These are phyloP conservation scores for Cyclina sinensis DNA, from an alignment of 1,140 invertebrate genomes.

Conservation along the genomic window DNA sequence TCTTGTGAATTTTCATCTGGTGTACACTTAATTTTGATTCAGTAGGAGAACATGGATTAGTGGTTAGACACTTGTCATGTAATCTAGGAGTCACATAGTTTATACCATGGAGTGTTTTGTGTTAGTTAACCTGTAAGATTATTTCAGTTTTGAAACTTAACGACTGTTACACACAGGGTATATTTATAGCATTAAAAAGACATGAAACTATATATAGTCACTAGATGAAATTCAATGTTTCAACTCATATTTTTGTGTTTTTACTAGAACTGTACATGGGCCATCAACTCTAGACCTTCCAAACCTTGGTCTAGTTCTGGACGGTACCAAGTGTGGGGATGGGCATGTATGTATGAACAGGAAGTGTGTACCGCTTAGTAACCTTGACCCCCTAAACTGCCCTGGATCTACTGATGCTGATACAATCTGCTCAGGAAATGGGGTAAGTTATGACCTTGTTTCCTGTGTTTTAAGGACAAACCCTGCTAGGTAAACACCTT, in stretches of 20 bases:
- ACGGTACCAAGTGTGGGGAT: conserved; percentile 83
- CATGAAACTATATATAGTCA: not conserved
- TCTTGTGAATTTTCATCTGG: no score
- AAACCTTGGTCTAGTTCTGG: conserved; percentile 83
- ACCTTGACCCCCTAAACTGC: conserved; percentile 74
- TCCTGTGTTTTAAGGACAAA: no score
- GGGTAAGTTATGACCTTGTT: conserved; percentile 92
- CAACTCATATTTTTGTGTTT: conserved; percentile 27
- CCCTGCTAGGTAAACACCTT: no score
- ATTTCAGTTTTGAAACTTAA: no score
- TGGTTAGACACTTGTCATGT: no score
- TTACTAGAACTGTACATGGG: conserved; percentile 81
- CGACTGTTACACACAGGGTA: no score
- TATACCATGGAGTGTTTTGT: no score
- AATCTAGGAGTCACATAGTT: no score
- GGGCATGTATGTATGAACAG: conserved; percentile 78
- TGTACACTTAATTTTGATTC: no score
- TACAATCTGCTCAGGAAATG: conserved; percentile 95
- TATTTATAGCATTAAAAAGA: no score
- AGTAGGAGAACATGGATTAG: no score
- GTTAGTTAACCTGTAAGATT: no score
- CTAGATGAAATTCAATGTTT: not conserved
- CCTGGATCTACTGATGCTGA: conserved; percentile 70
- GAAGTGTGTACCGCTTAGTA: conserved; percentile 77
- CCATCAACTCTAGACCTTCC: conserved; percentile 81